Evolutionary conservation across 2,888 invertebrate species (phyloP).

Genomic region (Eucera pruinosa): DNA sequence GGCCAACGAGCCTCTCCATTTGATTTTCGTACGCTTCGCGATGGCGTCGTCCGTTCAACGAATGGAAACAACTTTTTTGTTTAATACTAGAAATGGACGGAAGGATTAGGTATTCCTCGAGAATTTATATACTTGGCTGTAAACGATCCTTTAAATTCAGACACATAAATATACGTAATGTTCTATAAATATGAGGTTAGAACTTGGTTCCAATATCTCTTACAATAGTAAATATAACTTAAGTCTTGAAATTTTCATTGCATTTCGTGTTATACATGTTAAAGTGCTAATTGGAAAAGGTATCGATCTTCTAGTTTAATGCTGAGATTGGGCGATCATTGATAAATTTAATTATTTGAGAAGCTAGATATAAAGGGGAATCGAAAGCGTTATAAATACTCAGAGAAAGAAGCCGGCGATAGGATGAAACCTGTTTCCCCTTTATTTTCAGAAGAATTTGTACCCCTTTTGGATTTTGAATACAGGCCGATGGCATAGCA

Average conservation of each 20-base stretch:
- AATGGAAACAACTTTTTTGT: background rate
- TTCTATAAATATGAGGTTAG: too few species aligned
- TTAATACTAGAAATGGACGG: too few species aligned
- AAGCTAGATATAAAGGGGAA: constrained; percentile 7
- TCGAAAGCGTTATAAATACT: background rate
- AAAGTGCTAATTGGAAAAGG: too few species aligned
- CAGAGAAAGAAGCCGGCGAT: constrained; percentile 21
- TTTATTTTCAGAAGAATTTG: constrained; percentile 23
- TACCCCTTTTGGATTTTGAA: constrained; percentile 26
- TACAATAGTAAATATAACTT: too few species aligned
- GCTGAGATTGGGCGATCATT: background rate
- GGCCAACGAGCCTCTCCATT: constrained; percentile 37
- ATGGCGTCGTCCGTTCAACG: background rate
- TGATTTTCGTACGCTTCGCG: background rate
- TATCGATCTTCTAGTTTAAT: too few species aligned
- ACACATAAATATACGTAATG: too few species aligned
- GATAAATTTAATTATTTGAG: constrained; percentile 23
- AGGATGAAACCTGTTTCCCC: constrained; percentile 38
- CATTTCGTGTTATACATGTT: too few species aligned
- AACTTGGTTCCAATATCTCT: too few species aligned
- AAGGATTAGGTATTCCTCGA: too few species aligned
- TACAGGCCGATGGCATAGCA: background rate
- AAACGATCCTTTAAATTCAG: too few species aligned
- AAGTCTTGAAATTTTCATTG: too few species aligned
- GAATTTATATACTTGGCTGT: too few species aligned